Evolutionary conservation across 2,797 vertebrate genomes (phyloP), one percentile per base, ranked within the genome.

Genomic region (Podarcis lilfordi): DNA sequence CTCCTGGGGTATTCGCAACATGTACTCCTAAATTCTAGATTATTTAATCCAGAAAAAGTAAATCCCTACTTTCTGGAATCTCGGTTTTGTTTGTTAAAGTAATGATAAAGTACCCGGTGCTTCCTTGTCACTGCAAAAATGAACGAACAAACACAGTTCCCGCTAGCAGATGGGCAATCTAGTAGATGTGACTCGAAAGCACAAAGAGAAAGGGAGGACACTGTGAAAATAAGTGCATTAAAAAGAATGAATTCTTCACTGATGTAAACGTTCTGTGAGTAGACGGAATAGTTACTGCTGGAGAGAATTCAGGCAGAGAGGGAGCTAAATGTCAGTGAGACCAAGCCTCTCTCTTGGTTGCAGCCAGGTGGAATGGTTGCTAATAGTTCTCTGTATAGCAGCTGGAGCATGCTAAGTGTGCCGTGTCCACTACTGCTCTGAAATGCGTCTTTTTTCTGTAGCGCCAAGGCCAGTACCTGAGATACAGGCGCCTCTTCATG

Each of bases 401-500:
- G 23, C 11, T 21, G 2, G 59, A 11, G 5, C 7, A n/a, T 64
- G 78, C 35, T 37, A 35, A 50, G 2, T 11, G n/a, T 59, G 15
- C 45, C 77, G 23, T 75, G n/a, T 4, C n/a, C 15, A 13, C 10
- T 84, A 55, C 19, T 85, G 43, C 8, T 55, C 69, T 84, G 21
- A 7, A 79, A 0, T 35, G 15, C 75, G 76, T 37, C 87, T 35
- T 77, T 90, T 35, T 88, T 17, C 89, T 35, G 3, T 94, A 99
- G 98, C 97, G 94, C 40, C 98, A 97, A 95, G 96, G 94, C 50
- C 97, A 98, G 86, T 98, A 98, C 92, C 95, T 98, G 94, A 96
- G 96, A 93, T 95, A 97, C 86, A 97, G 98, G 3, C 97, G 98
- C 35, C 96, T 97, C 74, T 98, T 97, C 95, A 98, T 99, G 98